phyloP scores from a whole-genome alignment of 23 tunicate genomes.

The Styela clava region DNA sequence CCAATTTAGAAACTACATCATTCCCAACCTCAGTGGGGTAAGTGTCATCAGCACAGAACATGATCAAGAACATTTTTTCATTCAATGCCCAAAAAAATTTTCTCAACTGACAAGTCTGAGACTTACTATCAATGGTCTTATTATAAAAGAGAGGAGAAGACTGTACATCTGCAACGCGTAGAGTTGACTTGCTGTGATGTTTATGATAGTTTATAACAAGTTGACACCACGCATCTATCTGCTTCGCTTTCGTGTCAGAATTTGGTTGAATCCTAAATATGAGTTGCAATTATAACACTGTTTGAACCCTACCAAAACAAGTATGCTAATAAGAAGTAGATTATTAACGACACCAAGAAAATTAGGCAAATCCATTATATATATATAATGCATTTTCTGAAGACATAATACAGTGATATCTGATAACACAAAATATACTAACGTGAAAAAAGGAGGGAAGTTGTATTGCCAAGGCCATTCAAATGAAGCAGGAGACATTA shows the following conservation, averaged over 20 bases:
- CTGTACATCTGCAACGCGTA: slow-evolving; percentile 51
- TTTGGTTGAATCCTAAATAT: slow-evolving; percentile 50
- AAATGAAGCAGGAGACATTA: slow-evolving; percentile 36
- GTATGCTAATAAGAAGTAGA: not conserved
- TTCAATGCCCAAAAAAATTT: too few relatives aligned
- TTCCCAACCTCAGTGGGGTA: too few relatives aligned
- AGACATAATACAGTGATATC: not conserved
- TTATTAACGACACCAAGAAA: not conserved
- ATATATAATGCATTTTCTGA: not conserved
- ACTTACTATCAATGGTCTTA: slow-evolving; percentile 52
- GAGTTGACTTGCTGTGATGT: slow-evolving; percentile 44
- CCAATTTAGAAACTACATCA: too few relatives aligned
- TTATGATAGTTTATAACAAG: slow-evolving; percentile 52
- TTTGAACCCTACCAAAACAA: not conserved
- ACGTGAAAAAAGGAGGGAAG: slow-evolving; percentile 93
- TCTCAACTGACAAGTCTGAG: too few relatives aligned
- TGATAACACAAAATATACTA: not conserved
- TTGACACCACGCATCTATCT: slow-evolving; percentile 84
- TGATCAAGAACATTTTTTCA: too few relatives aligned
- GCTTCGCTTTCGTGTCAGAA: slow-evolving; percentile 81
- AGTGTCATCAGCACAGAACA: too few relatives aligned
- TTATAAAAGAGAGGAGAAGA: slow-evolving; percentile 60
- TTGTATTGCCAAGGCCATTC: slow-evolving; percentile 96
- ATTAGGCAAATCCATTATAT: too few relatives aligned
- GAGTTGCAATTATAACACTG: not conserved